Conservation (phyloP, 2,113 vertebrate genomes). For the Crotalus viridis region DNA sequence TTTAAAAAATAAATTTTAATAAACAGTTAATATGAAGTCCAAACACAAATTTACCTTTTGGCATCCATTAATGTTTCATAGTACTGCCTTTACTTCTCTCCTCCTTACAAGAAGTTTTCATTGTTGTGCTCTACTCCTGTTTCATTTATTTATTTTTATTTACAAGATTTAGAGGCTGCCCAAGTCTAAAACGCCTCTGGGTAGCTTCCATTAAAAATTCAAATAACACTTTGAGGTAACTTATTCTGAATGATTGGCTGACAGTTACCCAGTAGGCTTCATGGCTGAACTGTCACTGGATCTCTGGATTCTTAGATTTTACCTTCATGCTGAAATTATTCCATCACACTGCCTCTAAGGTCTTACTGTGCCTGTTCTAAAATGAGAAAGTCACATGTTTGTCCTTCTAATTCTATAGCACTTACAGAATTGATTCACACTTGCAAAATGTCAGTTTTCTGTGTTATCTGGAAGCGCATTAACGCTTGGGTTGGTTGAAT, state of each 20-base stretch:
- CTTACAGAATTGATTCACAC: background rate
- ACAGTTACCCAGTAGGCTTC: background rate
- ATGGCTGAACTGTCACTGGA: background rate
- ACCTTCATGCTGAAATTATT: background rate
- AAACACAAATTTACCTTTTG: background rate
- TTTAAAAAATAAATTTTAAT: no score
- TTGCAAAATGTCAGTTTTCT: background rate
- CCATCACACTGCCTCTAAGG: background rate
- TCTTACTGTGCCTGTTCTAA: background rate
- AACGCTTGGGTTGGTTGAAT: background rate
- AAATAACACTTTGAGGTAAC: background rate
- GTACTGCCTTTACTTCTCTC: background rate
- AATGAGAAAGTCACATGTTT: background rate
- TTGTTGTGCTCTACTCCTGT: background rate
- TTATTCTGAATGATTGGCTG: background rate
- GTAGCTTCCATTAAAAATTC: background rate
- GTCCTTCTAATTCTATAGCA: background rate
- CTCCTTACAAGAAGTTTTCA: background rate
- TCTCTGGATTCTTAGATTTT: background rate
- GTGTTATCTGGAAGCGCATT: background rate
- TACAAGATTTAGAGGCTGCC: background rate
- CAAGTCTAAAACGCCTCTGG: background rate
- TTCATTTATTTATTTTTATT: background rate
- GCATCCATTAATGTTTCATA: background rate
- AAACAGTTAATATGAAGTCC: background rate